phyloP scores from a whole-genome alignment of 2,888 invertebrate species.

The Eurois occulta region DNA sequence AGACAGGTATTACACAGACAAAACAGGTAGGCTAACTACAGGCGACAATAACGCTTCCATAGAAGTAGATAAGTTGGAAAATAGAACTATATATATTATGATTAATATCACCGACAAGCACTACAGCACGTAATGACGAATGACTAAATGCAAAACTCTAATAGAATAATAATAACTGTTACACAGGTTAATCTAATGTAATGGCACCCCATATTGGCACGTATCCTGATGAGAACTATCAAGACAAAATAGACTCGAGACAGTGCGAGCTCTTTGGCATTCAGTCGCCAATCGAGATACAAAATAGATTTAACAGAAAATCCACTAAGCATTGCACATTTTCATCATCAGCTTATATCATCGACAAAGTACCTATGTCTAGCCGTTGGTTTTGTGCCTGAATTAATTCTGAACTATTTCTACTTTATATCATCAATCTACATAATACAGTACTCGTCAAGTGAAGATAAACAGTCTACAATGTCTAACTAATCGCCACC shows the following conservation, averaged over 20 bases:
- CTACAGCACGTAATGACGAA: background rate
- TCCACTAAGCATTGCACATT: background rate
- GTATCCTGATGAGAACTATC: conserved; percentile 31
- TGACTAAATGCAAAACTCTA: background rate
- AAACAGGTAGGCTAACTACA: background rate
- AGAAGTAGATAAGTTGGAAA: background rate
- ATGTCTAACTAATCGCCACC: background rate
- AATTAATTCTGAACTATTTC: background rate
- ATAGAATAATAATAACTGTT: conserved; percentile 1
- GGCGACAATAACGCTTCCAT: background rate
- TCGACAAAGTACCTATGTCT: background rate
- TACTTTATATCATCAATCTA: background rate
- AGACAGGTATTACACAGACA: background rate
- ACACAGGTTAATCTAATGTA: conserved; percentile 21
- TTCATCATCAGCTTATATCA: background rate
- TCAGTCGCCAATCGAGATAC: conserved; percentile 1
- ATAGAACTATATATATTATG: background rate
- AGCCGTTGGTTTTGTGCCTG: background rate
- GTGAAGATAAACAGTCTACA: background rate
- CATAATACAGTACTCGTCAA: background rate
- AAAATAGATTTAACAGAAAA: conserved; percentile 19
- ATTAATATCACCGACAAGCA: background rate
- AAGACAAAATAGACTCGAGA: conserved; percentile 30
- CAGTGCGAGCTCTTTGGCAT: conserved; percentile 43
- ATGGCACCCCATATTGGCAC: conserved; percentile 43